Evolutionary conservation across 2,888 invertebrate species (phyloP), one percentile per base, ranked within the genome.

Genomic region (Stomorhina lunata): DNA sequence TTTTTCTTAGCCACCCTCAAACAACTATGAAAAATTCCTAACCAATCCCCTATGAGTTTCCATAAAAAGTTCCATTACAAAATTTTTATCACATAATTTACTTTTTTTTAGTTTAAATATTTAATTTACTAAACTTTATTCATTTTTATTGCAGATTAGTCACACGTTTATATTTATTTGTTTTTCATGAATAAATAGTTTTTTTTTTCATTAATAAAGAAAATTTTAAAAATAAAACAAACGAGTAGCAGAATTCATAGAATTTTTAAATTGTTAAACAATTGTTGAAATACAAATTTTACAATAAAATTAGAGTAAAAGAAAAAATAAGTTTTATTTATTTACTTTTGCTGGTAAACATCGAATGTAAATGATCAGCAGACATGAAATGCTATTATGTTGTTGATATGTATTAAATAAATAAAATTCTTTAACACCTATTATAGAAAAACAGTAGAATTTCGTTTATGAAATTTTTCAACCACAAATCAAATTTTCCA

Each of bases 311-410:
- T 37, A 40, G 1, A 27, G 10, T n/a, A 65, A 40, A 17, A 32
- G 3, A n/a, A 40, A 20, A 29, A 68, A 59, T 32, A n/a, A 27
- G 10, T 29, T 57, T 4, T 61, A 34, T 72, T 34, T 72, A 12
- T 72, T 61, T 72, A 72, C 61, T 48, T 45, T 72, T 15, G 1
- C 4, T 37, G 17, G 32, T 69, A 69, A 69, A 69, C 32, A 57
- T 43, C 57, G 37, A 66, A 55, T 57, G 57, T 32, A 75, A 75
- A 75, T 66, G 57, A 75, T 65, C 75, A 48, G 29, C 57, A 75
- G 45, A 75, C 75, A 75, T 15, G 65, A 34, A 75, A 45, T 45
- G 55, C 29, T 68, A 15, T 68, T 65, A 22, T n/a, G n/a, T 55
- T 69, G 12, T 55, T 43, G 37, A 32, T 55, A 27, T 61, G 15